A percentile compares a stretch with the other conserved stretches of the same genome.
Evolutionary conservation across 2,888 invertebrate genomes (phyloP).

Genomic region (Nomada ferruginata): DNA sequence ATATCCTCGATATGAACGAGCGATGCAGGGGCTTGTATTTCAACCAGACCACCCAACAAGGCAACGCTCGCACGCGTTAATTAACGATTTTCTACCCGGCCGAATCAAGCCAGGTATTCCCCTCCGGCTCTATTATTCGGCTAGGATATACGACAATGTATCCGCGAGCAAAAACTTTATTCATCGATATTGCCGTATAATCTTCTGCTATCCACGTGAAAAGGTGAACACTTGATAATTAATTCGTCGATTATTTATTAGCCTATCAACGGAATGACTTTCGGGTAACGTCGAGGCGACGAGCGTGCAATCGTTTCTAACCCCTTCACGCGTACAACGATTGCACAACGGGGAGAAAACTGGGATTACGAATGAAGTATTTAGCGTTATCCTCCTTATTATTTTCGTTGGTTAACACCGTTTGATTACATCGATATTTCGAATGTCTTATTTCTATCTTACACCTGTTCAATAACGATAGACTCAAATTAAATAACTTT

Average conservation of each 20-base stretch:
- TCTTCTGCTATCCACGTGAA: background rate
- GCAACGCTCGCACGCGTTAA: conserved; percentile 41
- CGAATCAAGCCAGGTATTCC: conserved; percentile 13
- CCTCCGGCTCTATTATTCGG: conserved; percentile 18
- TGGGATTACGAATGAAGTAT: too few species aligned
- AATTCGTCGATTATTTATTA: conserved; percentile 37
- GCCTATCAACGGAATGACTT: background rate
- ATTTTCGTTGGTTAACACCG: too few species aligned
- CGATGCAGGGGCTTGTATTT: conserved; percentile 38
- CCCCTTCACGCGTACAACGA: too few species aligned
- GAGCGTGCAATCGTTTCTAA: background rate
- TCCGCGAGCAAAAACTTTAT: conserved; percentile 6
- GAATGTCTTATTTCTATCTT: too few species aligned
- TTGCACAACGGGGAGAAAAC: too few species aligned
- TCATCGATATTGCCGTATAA: conserved; percentile 21
- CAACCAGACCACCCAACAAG: conserved; percentile 55
- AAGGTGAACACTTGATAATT: conserved; percentile 20
- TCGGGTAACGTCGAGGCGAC: background rate
- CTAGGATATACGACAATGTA: background rate
- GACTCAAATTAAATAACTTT: too few species aligned
- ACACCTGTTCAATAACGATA: too few species aligned
- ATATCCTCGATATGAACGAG: conserved; percentile 59
- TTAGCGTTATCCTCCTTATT: too few species aligned
- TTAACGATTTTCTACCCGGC: conserved; percentile 49
- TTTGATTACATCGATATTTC: too few species aligned